Conservation (phyloP, 2,797 vertebrate species). For the Smutsia temminckii region DNA sequence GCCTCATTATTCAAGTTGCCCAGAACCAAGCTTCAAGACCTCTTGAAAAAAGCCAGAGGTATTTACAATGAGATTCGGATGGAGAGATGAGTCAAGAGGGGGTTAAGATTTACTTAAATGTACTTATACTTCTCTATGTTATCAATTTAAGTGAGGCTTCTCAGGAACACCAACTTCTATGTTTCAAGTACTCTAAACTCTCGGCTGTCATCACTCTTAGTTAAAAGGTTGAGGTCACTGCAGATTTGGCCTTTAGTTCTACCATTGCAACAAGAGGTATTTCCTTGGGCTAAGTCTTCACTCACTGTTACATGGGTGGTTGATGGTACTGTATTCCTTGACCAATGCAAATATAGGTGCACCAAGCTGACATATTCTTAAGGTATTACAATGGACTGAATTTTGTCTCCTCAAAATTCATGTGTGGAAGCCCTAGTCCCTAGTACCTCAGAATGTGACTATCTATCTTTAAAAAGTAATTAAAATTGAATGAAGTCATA, state of each 20-base stretch:
- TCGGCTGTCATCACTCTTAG: background rate
- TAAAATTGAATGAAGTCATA: background rate
- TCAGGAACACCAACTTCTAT: background rate
- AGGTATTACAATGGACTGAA: background rate
- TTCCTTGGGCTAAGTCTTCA: background rate
- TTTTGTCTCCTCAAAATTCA: background rate
- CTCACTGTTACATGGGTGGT: background rate
- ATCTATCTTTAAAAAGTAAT: background rate
- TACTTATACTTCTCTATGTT: background rate
- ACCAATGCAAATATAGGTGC: background rate
- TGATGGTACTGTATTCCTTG: background rate
- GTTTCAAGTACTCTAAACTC: background rate
- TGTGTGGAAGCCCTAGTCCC: background rate
- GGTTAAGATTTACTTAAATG: background rate
- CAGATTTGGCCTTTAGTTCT: background rate
- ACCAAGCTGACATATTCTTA: background rate
- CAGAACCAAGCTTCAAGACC: background rate
- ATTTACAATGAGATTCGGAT: background rate
- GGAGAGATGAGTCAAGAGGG: background rate
- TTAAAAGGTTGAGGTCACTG: background rate
- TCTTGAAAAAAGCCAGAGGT: background rate
- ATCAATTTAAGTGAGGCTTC: background rate
- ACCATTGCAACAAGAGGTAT: background rate
- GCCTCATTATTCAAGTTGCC: background rate
- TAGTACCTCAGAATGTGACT: background rate